Evolutionary conservation across 2,113 vertebrate genomes (phyloP), one percentile per base, ranked within the genome.

Genomic region (Pachyramphus minor): DNA sequence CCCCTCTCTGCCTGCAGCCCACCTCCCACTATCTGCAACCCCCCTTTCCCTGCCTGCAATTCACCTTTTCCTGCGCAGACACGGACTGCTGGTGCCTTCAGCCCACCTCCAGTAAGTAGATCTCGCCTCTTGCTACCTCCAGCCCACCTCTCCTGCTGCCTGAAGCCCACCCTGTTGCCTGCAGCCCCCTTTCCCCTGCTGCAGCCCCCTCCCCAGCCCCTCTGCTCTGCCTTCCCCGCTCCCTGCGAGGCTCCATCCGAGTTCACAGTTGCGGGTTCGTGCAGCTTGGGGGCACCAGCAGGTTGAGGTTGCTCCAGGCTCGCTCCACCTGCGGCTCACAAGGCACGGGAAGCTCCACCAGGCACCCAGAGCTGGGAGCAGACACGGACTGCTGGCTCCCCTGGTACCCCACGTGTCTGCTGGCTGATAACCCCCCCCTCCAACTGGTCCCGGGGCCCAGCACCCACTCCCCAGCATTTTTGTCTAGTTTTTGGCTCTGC

Each of bases 231-330:
- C 56, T 47, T 28, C 31, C 3, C 64, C 15, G 58, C 66, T 24
- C 62, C 52, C 67, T 49, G 19, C 12, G 25, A 53, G 44, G 60
- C 35, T 3, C 4, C 28, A 8, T 45, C 25, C 22, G 3, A 12
- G 68, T 33, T 90, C 86, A 72, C 77, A 86, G 68, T 91, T 95
- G 90, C 93, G 3, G 79, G 87, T 58, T 75, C n/a, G 15, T 5
- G 7, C 63, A 95, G 90, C 93, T 85, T 92, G 96, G 90, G 91
- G 95, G 80, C 85, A 92, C 90, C 83, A 66, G 89, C 14, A 90
- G 87, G 81, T 77, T 94, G 39, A 84, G 56, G 44, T 82, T 94
- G 52, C 21, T 75, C 14, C 87, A n/a, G 49, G 47, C 91, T 92
- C 33, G 0, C 44, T 83, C 64, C 2, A 19, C 35, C 86, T 55